Conservation (phyloP, 2,113 vertebrate species). For the Anthoscopus minutus region DNA sequence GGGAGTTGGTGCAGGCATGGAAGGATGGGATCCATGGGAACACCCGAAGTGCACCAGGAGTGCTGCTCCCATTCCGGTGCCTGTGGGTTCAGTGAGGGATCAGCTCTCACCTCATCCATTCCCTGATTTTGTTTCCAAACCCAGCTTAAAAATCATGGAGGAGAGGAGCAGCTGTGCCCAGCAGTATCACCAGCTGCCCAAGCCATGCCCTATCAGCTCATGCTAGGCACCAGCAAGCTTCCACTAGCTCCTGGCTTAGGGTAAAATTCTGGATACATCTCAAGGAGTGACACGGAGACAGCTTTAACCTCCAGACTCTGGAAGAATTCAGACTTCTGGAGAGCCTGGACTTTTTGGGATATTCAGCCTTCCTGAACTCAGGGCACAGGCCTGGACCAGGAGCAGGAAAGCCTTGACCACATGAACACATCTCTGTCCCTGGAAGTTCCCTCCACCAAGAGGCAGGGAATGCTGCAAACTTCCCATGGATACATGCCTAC, state of each 20-base stretch:
- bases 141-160: not conserved
- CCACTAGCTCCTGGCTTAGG: not conserved
- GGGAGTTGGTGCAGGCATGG: not conserved
- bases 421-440: not conserved
- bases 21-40: not conserved
- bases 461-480: not conserved
- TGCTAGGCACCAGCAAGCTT: not conserved
- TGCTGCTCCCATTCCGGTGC: not conserved
- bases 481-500: not conserved
- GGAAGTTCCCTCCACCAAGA: not conserved
- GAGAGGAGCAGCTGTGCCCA: not conserved
- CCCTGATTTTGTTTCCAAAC: not conserved
- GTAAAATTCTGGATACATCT: not conserved
- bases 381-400: not conserved
- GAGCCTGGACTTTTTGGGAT: not conserved
- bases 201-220: not conserved
- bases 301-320: not conserved
- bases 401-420: not conserved
- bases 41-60: rapidly evolving
- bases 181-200: not conserved
- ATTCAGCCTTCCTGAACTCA: not conserved
- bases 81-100: not conserved
- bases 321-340: not conserved
- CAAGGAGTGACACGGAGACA: rapidly evolving
- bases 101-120: not conserved